phyloP scores from a whole-genome alignment of 2,797 vertebrate genomes.

The Lateolabrax maculatus region DNA sequence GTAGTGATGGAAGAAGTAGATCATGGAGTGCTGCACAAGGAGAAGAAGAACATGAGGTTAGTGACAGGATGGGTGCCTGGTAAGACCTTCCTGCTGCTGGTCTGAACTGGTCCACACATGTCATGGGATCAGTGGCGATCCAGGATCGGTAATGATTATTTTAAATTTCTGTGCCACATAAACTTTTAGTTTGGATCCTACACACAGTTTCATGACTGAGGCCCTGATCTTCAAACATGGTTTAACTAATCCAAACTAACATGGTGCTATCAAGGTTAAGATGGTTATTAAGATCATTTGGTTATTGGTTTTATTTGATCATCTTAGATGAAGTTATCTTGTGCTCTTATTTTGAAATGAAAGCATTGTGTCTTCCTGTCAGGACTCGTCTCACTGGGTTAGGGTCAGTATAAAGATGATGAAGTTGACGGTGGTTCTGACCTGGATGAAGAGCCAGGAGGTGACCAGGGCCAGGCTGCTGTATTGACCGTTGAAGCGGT shows the following conservation, averaged over 20 bases:
- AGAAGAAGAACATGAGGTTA: not conserved
- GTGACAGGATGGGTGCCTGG: not conserved
- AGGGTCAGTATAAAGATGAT: not conserved
- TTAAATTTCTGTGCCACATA: too few relatives aligned
- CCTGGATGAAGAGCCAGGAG: conserved; percentile 99
- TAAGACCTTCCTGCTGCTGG: not conserved
- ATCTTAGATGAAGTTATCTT: too few relatives aligned
- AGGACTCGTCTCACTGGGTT: not conserved
- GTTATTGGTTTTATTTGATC: too few relatives aligned
- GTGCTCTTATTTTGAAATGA: conserved; percentile 1
- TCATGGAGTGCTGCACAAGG: conserved; percentile 94
- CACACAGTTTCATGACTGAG: too few relatives aligned
- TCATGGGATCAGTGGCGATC: too few relatives aligned
- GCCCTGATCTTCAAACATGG: too few relatives aligned
- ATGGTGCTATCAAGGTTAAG: too few relatives aligned
- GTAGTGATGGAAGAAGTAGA: conserved; percentile 99
- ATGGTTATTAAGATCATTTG: too few relatives aligned
- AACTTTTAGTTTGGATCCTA: too few relatives aligned
- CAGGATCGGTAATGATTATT: too few relatives aligned
- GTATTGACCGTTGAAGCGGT: conserved; percentile 98
- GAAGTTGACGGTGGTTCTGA: conserved; percentile 69
- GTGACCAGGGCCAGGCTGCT: conserved; percentile 97
- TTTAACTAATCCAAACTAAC: too few relatives aligned
- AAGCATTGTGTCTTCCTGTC: not conserved
- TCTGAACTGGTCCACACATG: too few relatives aligned